Evolutionary conservation across 2,113 vertebrate genomes (phyloP), one percentile per base, ranked within the genome.

Genomic region (Myodes glareolus): DNA sequence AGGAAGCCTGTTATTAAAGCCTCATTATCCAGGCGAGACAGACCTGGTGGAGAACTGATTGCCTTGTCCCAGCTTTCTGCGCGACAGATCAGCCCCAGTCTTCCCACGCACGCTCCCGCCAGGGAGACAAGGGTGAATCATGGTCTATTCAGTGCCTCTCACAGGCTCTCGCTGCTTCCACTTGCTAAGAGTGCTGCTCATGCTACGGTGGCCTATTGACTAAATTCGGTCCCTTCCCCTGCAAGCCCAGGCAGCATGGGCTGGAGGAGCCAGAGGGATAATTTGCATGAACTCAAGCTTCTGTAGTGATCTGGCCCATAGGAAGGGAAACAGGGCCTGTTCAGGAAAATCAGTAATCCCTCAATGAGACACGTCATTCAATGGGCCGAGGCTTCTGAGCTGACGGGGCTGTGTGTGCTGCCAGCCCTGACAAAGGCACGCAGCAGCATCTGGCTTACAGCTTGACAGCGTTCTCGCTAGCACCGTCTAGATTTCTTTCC

Each of bases 1-100:
- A 96, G 97, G 95, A 91, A 98, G 96, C 94, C 96, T 97, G 92
- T 98, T 98, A 98, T 98, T 98, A 98, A 96, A 97, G 97, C 91
- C 97, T 97, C 96, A 95, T 98, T 97, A 98, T 98, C 95, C 97
- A 98, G 97, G 98, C 91, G 95, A 97, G 97, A 97, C 95, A 1
- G 47, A 97, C 98, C 97, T 85, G 94, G 92, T 65, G 97, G 94
- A 96, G 96, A 95, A 89, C 94, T 98, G 97, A 98, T 98, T 98
- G 97, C 78, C 21, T 90, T 92, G 39, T 8, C 97, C 97, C 92
- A 73, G 95, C 96, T 92, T 96, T 95, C 89, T n/a, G 77, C 96
- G 82, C 97, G 96, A 78, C 95, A 98, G 95, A 96, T 98, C 97
- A 98, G 95, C 90, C 97, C 95, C 95, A 96, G 85, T 95, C 86